Conservation (phyloP, 2,113 vertebrate genomes). For the Barnardius zonarius region DNA sequence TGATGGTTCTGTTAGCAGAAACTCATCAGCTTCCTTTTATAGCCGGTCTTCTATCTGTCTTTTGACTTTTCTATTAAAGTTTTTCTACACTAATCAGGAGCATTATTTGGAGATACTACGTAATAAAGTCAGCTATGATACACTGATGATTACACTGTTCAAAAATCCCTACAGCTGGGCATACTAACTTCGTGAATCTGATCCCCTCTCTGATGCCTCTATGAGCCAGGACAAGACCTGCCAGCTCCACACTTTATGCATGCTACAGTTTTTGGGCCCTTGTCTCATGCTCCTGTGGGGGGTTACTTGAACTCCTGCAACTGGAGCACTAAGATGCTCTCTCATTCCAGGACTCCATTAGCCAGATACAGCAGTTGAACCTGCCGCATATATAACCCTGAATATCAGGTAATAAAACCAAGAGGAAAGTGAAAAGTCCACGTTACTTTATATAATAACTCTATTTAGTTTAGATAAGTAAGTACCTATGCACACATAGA, state of each 20-base stretch:
- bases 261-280: not conserved
- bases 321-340: not conserved
- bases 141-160: not conserved
- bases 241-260: not conserved
- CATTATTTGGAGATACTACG: not conserved
- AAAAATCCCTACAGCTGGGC: not conserved
- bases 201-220: not conserved
- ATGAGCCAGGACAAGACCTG: not conserved
- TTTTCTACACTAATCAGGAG: not conserved
- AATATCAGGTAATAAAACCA: not conserved
- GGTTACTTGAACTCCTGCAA: not conserved
- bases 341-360: not conserved
- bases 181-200: not conserved
- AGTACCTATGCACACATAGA: not conserved
- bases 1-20: not conserved
- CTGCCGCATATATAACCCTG: not conserved
- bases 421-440: not conserved
- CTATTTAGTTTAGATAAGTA: slow-evolving; percentile 22
- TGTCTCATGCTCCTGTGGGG: not conserved
- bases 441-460: not conserved
- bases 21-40: not conserved
- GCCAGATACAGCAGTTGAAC: not conserved
- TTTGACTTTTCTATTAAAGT: not conserved
- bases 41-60: not conserved
- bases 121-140: not conserved